Evolutionary conservation across 2,888 invertebrate genomes (phyloP).

Genomic region (Ectemnius lituratus): DNA sequence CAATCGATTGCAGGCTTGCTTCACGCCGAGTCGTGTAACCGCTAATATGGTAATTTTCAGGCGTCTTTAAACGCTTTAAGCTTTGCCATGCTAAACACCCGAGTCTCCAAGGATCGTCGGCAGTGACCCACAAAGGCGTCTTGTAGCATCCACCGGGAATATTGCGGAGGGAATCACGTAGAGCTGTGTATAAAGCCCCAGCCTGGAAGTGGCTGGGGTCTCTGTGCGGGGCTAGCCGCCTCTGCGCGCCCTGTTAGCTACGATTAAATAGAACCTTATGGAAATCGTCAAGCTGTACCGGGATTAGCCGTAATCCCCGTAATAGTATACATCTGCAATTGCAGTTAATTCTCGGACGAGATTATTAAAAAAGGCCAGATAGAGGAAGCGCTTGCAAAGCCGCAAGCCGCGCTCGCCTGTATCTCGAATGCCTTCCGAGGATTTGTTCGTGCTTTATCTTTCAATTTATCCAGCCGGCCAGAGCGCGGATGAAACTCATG

Average conservation of each 20-base stretch:
- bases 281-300: constrained; percentile 25
- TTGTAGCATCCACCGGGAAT: constrained; percentile 40
- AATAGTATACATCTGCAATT: constrained; percentile 16
- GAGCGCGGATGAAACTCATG: constrained; percentile 5
- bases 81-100: constrained; percentile 59
- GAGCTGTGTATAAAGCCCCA: constrained; percentile 30
- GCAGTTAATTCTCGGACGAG: constrained; percentile 30
- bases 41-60: constrained; percentile 57
- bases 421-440: constrained; percentile 21
- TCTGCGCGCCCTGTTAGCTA: neutral
- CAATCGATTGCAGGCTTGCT: constrained; percentile 26
- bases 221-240: constrained; percentile 10
- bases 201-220: neutral
- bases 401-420: constrained; percentile 1
- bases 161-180: constrained; percentile 33
- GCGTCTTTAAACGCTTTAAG: constrained; percentile 52
- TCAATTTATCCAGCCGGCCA: constrained; percentile 9
- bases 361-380: constrained; percentile 35
- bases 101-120: constrained; percentile 25
- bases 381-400: no score
- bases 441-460: constrained; percentile 31
- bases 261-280: constrained; percentile 24
- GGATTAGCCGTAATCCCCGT: constrained; percentile 27
- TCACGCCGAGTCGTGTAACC: constrained; percentile 11
- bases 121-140: constrained; percentile 62